phyloP scores from a whole-genome alignment of 2,113 vertebrate species.

The Phrynosoma blainvillii region DNA sequence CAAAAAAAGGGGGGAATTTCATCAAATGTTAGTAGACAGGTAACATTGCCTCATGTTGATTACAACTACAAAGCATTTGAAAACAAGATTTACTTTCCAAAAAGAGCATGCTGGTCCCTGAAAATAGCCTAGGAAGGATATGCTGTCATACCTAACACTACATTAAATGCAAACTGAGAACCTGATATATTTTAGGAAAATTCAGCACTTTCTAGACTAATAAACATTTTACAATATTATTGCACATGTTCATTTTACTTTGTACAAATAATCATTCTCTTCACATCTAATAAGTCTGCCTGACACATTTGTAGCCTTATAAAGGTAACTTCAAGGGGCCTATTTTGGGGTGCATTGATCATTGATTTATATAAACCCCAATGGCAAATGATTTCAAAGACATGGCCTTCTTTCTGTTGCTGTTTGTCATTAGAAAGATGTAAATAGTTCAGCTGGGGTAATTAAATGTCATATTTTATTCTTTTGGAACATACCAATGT shows the following conservation, averaged over 20 bases:
- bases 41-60: constrained; percentile 56
- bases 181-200: constrained; percentile 88
- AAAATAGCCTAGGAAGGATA: constrained; percentile 87
- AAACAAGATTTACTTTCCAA: constrained; percentile 75
- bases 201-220: constrained; percentile 88
- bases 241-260: constrained; percentile 87
- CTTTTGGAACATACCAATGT: background rate
- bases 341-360: constrained; percentile 81
- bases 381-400: constrained; percentile 73
- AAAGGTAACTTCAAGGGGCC: constrained; percentile 82
- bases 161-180: constrained; percentile 89
- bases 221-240: constrained; percentile 90
- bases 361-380: constrained; percentile 79
- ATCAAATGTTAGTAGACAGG: constrained; percentile 45
- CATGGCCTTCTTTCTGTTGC: constrained; percentile 69
- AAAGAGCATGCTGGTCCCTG: constrained; percentile 79
- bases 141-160: constrained; percentile 88
- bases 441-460: constrained; percentile 61
- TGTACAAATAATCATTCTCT: constrained; percentile 87
- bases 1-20: background rate
- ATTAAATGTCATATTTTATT: background rate
- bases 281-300: constrained; percentile 90
- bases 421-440: constrained; percentile 70
- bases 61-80: constrained; percentile 72
- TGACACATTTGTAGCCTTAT: constrained; percentile 85